These are phyloP conservation scores for Stichopus horrens DNA, from an alignment of 53 echinoderm and acorn worm species.

Conservation along the genomic window DNA sequence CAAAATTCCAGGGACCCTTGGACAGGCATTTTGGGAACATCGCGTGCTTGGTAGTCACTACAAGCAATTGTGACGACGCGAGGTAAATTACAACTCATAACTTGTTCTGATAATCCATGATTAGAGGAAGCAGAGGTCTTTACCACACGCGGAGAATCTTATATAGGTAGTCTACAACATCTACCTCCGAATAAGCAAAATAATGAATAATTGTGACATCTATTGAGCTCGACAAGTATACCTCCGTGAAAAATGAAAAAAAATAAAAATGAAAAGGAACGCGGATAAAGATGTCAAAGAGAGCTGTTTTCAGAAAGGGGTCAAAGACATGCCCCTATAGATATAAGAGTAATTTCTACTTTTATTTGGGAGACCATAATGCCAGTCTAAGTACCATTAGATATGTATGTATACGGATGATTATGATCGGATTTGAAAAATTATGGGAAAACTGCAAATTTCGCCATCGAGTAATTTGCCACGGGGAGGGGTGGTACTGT, in stretches of 20 bases:
- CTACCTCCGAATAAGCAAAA: background rate
- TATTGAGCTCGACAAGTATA: background rate
- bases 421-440: no score
- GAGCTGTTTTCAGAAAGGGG: background rate
- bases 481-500: no score
- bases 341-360: background rate
- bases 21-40: background rate
- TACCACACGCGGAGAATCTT: conserved; percentile 1
- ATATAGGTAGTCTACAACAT: no score
- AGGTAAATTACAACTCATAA: conserved; percentile 29
- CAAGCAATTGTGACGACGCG: conserved; percentile 19
- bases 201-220: conserved; percentile 12
- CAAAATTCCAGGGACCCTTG: background rate
- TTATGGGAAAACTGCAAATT: no score
- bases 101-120: background rate
- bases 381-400: background rate
- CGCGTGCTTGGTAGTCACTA: conserved; percentile 19
- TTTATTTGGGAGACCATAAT: background rate
- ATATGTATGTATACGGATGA: no score
- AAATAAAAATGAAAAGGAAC: background rate
- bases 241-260: background rate
- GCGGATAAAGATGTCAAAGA: background rate
- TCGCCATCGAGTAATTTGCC: no score
- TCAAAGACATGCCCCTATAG: conserved; percentile 6
- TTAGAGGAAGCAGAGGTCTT: conserved; percentile 4